Evolutionary conservation across 1,140 invertebrate species (phyloP).

Genomic region (Pseudomyrmex dendroicus): DNA sequence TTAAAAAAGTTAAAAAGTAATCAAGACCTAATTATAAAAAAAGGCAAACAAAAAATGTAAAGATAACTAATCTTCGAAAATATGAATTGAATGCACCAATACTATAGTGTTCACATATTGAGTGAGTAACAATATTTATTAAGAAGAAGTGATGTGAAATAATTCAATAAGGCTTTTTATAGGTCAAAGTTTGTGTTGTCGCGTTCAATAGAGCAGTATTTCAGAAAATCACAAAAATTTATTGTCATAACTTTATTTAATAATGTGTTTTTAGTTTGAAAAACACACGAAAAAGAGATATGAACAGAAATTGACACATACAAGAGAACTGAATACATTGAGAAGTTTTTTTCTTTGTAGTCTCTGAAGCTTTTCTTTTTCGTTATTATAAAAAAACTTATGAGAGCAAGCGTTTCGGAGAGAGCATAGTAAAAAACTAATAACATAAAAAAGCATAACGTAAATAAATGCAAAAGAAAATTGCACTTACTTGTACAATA

Average conservation of each 20-base stretch:
- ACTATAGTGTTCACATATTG: constrained; percentile 3
- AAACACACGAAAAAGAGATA: constrained; percentile 8
- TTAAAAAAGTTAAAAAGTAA: constrained; percentile 28
- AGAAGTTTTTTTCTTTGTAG: neutral
- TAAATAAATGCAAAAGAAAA: constrained; percentile 11
- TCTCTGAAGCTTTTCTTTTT: neutral
- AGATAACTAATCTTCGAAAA: constrained; percentile 30
- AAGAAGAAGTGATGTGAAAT: constrained; percentile 3
- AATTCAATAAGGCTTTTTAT: constrained; percentile 10
- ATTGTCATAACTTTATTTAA: constrained; percentile 27
- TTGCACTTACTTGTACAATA: neutral
- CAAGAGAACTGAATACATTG: neutral
- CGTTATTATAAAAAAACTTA: neutral
- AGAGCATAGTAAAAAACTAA: constrained; percentile 25
- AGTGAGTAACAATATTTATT: constrained; percentile 18
- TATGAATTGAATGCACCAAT: constrained; percentile 20
- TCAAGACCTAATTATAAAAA: neutral
- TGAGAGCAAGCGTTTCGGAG: neutral
- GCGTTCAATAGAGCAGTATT: constrained; percentile 1
- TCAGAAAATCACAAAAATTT: constrained; percentile 39
- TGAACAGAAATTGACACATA: constrained; percentile 22
- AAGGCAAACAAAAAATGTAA: neutral
- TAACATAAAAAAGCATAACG: neutral
- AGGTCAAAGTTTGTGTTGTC: constrained; percentile 17
- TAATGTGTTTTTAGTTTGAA: constrained; percentile 16